Base-by-base conservation (phyloP, 2,113 vertebrate species). In the Taurulus bubalis region DNA sequence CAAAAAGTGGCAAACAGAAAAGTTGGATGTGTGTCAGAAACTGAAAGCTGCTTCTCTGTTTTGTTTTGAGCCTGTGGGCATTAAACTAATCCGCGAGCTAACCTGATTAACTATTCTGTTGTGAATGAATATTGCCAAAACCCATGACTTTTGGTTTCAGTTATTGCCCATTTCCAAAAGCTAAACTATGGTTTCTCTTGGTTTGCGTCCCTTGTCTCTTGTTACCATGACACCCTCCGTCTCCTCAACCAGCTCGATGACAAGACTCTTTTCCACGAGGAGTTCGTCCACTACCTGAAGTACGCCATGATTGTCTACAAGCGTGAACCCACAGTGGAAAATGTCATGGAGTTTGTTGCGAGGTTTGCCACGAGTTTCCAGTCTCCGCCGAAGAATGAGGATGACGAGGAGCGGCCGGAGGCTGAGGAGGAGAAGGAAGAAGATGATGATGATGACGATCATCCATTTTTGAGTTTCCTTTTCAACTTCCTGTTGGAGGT, bases 401-500 rank as follows among this genome's bases (percentile, higher is more conserved):
- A 95, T 14, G 93, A 91, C 0, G 87, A 91, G 0, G 86, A 82
- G 1, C 90, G 95, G 2, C 90, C 95, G 0, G 82, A 87, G 1
- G 88, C 92, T 0, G 94, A 96, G 0, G 87, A 91, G 0, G 87
- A 82, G 1, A 90, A 95, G 2, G 91, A 95, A 0, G 92, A 93
- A 0, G 90, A 75, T 3, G 91, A 94, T 24, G 89, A 24, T 5
- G 94, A 95, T 32, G 95, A 95, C 0, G 95, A 97, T 71, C 95
- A 95, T 86, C 95, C 94, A 1, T 93, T 99, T 92, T 83, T 99
- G 86, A 96, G 94, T 90, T 96, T 94, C 59, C 89, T 99, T 80
- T 96, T 99, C 88, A 96, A 95, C 86, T 99, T 99, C 90, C 92
- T 99, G 11, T 94, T 99, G 82, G 88, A 98, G 97, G 98, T 99